Conservation (phyloP, 2,113 vertebrate genomes). For the Alethe castanea region DNA sequence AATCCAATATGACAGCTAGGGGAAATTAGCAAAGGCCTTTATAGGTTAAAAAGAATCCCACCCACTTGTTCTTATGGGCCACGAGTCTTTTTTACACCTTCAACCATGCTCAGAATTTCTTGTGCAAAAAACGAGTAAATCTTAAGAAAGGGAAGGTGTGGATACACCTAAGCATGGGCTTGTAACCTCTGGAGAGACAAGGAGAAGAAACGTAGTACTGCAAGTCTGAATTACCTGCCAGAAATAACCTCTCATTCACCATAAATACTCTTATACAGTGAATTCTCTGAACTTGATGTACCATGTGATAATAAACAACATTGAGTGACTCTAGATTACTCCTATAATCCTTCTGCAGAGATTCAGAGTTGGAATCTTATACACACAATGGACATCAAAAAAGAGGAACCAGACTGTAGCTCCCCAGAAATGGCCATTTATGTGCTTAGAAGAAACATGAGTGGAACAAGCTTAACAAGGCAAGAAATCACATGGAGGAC, state of each 20-base stretch:
- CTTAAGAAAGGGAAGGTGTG: neutral
- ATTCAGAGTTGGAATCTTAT: neutral
- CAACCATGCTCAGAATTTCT: neutral
- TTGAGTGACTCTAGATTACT: neutral
- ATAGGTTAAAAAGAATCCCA: neutral
- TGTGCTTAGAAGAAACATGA: neutral
- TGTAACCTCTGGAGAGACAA: neutral
- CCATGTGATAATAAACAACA: neutral
- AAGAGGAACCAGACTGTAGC: neutral
- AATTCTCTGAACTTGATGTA: neutral
- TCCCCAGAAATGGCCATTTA: neutral
- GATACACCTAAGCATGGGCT: neutral
- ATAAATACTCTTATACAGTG: neutral
- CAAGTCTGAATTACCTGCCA: neutral
- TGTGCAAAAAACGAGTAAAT: neutral
- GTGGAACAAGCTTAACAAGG: neutral
- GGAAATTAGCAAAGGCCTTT: neutral
- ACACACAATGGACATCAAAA: neutral
- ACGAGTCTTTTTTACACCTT: neutral
- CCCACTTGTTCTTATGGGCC: neutral
- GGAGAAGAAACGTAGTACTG: neutral
- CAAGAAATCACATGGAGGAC: neutral
- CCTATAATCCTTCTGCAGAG: neutral
- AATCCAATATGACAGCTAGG: neutral
- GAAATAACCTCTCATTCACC: neutral